A percentile compares a stretch with the other conserved stretches of the same genome.
phyloP scores from a whole-genome alignment of 2,888 invertebrate species.

The Acanthosepion pharaonis region DNA sequence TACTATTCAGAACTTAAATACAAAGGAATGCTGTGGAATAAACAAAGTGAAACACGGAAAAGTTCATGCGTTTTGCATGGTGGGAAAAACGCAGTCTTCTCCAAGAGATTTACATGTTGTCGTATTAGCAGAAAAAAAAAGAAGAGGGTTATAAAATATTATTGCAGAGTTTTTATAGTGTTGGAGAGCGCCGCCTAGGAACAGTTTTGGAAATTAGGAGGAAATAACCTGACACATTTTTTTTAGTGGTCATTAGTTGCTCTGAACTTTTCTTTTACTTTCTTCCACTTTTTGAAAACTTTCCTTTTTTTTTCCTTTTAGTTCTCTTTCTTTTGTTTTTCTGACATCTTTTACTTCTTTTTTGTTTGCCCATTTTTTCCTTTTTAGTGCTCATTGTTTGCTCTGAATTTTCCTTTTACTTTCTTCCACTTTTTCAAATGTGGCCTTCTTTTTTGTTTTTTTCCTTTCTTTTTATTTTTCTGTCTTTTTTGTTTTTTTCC shows the following conservation, averaged over 20 bases:
- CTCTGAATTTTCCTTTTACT: too few relatives aligned
- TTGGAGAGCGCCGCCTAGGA: too few relatives aligned
- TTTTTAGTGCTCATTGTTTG: background rate
- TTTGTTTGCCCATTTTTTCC: background rate
- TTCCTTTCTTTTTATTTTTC: background rate
- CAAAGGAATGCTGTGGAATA: background rate
- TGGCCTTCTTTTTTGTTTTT: background rate
- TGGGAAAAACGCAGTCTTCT: too few relatives aligned
- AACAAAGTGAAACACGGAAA: background rate
- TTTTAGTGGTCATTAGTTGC: background rate
- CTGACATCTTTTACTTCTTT: background rate
- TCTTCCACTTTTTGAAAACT: background rate
- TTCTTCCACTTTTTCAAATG: background rate
- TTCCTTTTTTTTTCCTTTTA: background rate
- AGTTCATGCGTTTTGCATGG: too few relatives aligned
- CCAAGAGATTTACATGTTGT: too few relatives aligned
- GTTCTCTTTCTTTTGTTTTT: background rate
- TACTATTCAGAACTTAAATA: background rate
- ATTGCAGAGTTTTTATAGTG: too few relatives aligned
- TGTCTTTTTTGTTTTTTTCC: background rate
- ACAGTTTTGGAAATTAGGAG: too few relatives aligned
- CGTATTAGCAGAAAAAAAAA: too few relatives aligned
- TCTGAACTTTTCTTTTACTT: background rate
- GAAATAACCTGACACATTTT: background rate
- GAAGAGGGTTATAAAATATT: too few relatives aligned